Evolutionary conservation across 2,888 invertebrate species (phyloP).

Genomic region (Oscheius sp.): DNA sequence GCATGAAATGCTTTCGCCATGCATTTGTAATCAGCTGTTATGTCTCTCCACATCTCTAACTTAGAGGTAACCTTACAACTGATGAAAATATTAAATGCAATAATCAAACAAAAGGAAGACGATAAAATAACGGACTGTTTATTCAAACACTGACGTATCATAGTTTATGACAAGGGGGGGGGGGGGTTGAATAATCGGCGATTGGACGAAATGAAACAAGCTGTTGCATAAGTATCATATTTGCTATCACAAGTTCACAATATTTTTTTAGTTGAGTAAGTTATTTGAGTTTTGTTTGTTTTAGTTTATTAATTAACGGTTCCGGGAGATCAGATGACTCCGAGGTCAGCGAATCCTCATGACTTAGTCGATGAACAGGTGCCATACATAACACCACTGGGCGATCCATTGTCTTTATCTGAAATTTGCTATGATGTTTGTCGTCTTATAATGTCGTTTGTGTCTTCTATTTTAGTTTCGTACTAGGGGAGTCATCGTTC

Average conservation of each 20-base stretch:
- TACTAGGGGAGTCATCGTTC: slow-evolving; percentile 9
- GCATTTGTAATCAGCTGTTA: too few relatives aligned
- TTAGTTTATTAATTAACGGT: not conserved
- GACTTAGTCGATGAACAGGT: slow-evolving; percentile 33
- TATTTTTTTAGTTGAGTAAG: not conserved
- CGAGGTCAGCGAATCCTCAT: slow-evolving; percentile 16
- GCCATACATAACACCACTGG: slow-evolving; percentile 51
- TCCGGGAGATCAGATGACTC: slow-evolving; percentile 12
- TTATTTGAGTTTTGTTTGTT: slow-evolving; percentile 11
- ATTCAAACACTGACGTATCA: slow-evolving; percentile 28
- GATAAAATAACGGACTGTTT: slow-evolving; percentile 14
- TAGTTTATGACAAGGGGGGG: slow-evolving; percentile 27
- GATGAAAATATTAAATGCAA: too few relatives aligned
- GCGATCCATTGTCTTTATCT: slow-evolving; percentile 52
- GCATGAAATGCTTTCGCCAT: too few relatives aligned
- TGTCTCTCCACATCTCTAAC: too few relatives aligned
- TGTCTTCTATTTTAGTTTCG: slow-evolving; percentile 9
- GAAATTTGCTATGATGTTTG: slow-evolving; percentile 22
- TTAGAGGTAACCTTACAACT: too few relatives aligned
- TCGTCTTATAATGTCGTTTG: not conserved
- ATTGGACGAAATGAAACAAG: slow-evolving; percentile 6
- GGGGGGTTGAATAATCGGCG: slow-evolving; percentile 23
- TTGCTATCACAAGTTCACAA: not conserved
- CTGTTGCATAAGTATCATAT: not conserved
- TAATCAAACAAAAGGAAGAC: too few relatives aligned